These are phyloP conservation scores for Danio jaintianensis DNA, from an alignment of 2,797 vertebrate species.

Conservation along the genomic window DNA sequence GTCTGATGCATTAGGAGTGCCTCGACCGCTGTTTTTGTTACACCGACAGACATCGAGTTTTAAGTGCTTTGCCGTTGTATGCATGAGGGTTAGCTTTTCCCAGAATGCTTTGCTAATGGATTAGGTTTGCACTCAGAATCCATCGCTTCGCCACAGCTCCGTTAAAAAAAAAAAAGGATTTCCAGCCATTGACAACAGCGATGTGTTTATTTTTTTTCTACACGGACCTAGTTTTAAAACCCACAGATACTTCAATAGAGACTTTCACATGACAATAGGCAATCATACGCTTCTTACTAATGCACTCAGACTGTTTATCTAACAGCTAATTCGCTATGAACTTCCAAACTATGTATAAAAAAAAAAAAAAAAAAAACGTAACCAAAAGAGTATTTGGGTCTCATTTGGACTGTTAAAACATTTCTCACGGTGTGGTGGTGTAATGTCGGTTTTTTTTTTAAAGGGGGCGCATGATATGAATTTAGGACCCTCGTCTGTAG, in stretches of 20 bases:
- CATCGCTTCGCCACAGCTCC: slow-evolving; percentile 16
- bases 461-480: slow-evolving; percentile 43
- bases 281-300: not conserved
- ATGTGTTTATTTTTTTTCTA: not conserved
- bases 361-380: slow-evolving; percentile 12
- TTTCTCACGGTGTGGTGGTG: slow-evolving; percentile 38
- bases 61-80: slow-evolving; percentile 34
- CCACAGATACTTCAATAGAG: slow-evolving; percentile 9
- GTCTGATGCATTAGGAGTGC: slow-evolving; percentile 36
- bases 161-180: slow-evolving; percentile 32
- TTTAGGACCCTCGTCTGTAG: slow-evolving; percentile 41
- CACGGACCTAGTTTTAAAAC: not conserved
- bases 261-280: not conserved
- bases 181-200: slow-evolving; percentile 20
- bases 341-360: slow-evolving; percentile 30
- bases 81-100: slow-evolving; percentile 2
- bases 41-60: slow-evolving; percentile 31
- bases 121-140: slow-evolving; percentile 21
- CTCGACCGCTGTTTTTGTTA: slow-evolving; percentile 32
- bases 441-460: slow-evolving; percentile 10
- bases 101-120: slow-evolving; percentile 26
- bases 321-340: not conserved
- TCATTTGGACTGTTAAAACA: slow-evolving; percentile 54
- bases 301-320: slow-evolving; percentile 36
- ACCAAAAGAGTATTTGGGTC: slow-evolving; percentile 27